phyloP scores from a whole-genome alignment of 2,888 invertebrate genomes.

The Pollenia labialis region DNA sequence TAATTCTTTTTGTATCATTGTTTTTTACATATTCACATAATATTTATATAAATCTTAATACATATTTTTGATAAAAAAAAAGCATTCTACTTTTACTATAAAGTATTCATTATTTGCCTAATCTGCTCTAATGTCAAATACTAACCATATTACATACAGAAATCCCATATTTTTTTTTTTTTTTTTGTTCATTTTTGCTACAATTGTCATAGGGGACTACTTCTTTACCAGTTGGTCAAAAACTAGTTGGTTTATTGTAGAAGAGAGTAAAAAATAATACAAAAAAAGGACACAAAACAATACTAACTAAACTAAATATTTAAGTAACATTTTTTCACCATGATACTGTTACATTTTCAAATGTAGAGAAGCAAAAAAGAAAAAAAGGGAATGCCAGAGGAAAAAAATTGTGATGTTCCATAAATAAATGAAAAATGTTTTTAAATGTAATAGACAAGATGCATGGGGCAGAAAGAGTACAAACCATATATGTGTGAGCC shows the following conservation, averaged over 20 bases:
- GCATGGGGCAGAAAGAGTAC: constrained; percentile 15
- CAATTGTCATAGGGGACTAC: constrained; percentile 49
- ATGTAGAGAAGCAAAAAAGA: constrained; percentile 6
- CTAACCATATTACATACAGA: constrained; percentile 16
- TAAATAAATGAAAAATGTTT: constrained; percentile 52
- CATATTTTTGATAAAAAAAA: neutral
- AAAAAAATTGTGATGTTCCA: constrained; percentile 16
- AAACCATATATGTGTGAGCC: neutral
- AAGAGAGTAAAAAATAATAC: constrained; percentile 16
- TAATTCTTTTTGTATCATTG: no score
- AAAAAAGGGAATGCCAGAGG: neutral
- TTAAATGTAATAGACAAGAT: constrained; percentile 17
- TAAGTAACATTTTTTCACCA: constrained; percentile 31
- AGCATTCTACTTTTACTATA: neutral
- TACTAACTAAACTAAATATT: constrained; percentile 39
- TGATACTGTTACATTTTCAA: constrained; percentile 3
- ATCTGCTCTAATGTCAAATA: constrained; percentile 1
- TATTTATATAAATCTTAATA: no score
- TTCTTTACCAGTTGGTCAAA: constrained; percentile 47
- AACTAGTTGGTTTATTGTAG: constrained; percentile 25
- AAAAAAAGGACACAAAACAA: constrained; percentile 24
- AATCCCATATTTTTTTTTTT: constrained; percentile 20
- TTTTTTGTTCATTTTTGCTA: neutral
- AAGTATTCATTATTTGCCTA: neutral
- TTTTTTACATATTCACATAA: no score